A percentile compares a stretch with the other conserved stretches of the same genome.
Evolutionary conservation across 2,797 vertebrate species (phyloP).

Genomic region (Podarcis siculus): DNA sequence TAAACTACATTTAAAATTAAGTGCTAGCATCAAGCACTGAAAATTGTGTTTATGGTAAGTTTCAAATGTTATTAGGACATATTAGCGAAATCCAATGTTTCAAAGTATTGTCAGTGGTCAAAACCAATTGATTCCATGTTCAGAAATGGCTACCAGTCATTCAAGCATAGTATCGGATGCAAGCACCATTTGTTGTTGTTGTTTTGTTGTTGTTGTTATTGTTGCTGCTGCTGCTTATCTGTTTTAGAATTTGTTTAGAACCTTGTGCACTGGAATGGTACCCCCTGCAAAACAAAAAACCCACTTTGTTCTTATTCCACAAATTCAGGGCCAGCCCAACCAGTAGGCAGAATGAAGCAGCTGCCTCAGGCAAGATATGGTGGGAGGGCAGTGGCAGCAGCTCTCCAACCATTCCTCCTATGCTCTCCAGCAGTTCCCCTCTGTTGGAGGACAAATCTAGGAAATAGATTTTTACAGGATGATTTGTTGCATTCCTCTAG

Average conservation of each 20-base stretch:
- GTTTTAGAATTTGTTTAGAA: not conserved
- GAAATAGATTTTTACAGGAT: not conserved
- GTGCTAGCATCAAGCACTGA: not conserved
- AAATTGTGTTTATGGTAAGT: constrained; percentile 4
- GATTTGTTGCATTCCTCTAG: not conserved
- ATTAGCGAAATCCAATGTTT: not conserved
- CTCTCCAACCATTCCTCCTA: no score
- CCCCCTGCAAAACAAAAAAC: no score
- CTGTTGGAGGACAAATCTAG: not conserved
- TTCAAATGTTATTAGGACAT: not conserved
- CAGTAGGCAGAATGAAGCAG: no score
- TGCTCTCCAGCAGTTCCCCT: no score
- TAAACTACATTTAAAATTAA: constrained; percentile 7
- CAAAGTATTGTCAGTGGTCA: not conserved
- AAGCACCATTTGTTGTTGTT: not conserved
- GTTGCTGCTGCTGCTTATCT: not conserved
- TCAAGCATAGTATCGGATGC: not conserved
- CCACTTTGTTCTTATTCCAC: not conserved
- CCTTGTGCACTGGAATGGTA: not conserved
- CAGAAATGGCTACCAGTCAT: not conserved
- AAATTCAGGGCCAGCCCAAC: no score
- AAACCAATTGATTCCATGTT: not conserved
- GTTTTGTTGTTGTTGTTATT: no score
- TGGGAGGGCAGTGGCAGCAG: no score
- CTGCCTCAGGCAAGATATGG: no score